Percentiles rank a stretch among this genome's conserved stretches.
phyloP scores from a whole-genome alignment of 2,888 invertebrate species.

The Chrysotoxum bicinctum region DNA sequence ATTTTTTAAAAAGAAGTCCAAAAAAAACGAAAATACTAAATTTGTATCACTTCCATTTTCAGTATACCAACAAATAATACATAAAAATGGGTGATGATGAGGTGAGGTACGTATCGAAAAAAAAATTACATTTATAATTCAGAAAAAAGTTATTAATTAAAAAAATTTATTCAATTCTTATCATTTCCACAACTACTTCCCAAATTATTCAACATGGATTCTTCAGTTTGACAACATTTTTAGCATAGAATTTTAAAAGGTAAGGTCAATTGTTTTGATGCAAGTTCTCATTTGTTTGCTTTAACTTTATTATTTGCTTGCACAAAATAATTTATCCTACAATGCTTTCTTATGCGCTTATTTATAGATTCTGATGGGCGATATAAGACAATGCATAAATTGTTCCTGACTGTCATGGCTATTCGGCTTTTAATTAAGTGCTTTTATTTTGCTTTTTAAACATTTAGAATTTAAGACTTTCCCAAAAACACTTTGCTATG shows the following conservation, averaged over 20 bases:
- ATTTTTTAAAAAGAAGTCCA: constrained; percentile 27
- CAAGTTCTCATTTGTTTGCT: not conserved
- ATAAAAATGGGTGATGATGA: constrained; percentile 94
- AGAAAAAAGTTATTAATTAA: constrained; percentile 12
- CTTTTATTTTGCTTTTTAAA: constrained; percentile 35
- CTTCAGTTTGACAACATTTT: constrained; percentile 38
- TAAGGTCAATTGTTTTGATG: constrained; percentile 49
- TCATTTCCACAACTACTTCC: not conserved
- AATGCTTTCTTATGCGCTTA: constrained; percentile 58
- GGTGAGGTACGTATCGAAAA: constrained; percentile 89
- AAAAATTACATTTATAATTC: not conserved
- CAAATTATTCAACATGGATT: constrained; percentile 14
- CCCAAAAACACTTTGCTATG: constrained; percentile 14
- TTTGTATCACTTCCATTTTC: constrained; percentile 65
- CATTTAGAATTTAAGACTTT: constrained; percentile 28
- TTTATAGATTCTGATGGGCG: constrained; percentile 64
- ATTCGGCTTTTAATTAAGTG: constrained; percentile 53
- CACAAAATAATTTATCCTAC: constrained; percentile 45
- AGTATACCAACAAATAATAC: constrained; percentile 76
- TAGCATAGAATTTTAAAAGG: constrained; percentile 32
- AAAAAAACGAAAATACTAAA: not conserved
- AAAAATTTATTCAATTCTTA: constrained; percentile 15
- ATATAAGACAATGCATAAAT: constrained; percentile 64
- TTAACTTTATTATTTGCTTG: constrained; percentile 20
- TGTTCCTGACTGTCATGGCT: constrained; percentile 65